Base-by-base conservation (phyloP, 2,888 invertebrate species). In the Oscheius onirici region DNA sequence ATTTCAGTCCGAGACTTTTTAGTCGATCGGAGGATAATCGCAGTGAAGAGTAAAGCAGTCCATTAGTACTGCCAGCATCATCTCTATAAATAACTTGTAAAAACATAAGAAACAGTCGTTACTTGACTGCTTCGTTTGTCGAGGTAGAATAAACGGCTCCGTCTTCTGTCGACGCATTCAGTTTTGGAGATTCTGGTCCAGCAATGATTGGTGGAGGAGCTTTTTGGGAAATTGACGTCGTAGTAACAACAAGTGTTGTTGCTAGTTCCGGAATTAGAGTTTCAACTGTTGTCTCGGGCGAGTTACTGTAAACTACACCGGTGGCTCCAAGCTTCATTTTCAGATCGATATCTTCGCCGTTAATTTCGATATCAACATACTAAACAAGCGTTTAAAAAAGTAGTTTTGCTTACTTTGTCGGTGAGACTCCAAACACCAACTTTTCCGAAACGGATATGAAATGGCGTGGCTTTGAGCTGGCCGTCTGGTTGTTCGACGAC, bases 381-480 rank as follows among this genome's bases (percentile, higher is more conserved):
- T 87, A 61, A 86, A 86, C 3, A 22, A 17, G 41, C 13, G 5
- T 13, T 17, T 26, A 6, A 26, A 28, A 49, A 17, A 15, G 34
- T 15, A 26, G 20, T 43, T 22, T 1, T 97, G 20, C 34, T 20
- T 10, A 97, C 93, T 93, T 99, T 99, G 88, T 97, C 95, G 79
- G 94, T 92, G 85, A 95, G 94, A 73, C 96, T 92, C 24, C 99
- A 91, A 6, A 99, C 99, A 15, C 97, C 97, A 85, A 97, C 91
- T 90, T 99, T 99, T 66, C 99, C 99, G 89, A 99, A 99, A 69
- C 99, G 92, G 44, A 99, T 97, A 89, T 99, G 99, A 90, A 99
- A 99, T 0, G 99, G 99, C 11, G 97, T 97, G 87, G 96, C 95
- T 61, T 92, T 92, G 89, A 92, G 96, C 74, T 93, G 92, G 28